Base-by-base conservation (phyloP, 2,113 vertebrate genomes). In the Sylvicapra grimmia region DNA sequence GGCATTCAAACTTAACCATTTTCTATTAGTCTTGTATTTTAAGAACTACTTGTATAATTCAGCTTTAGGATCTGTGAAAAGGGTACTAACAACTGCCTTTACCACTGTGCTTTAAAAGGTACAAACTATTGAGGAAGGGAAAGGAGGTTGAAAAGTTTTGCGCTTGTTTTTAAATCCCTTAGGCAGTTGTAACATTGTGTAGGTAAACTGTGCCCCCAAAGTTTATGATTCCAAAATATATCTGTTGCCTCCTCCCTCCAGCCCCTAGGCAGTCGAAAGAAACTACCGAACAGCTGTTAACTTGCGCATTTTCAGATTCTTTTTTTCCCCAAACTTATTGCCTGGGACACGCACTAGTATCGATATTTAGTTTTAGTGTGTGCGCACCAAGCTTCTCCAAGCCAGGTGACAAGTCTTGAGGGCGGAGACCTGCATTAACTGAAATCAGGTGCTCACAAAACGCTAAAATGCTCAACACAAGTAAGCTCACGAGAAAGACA, bases 331-430 rank as follows among this genome's bases (percentile, higher is more conserved):
- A 84, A 54, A 44, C 8, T 18, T 58, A 40, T 27, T 5, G 44
- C 25, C 21, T 6, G 16, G 8, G 18, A 7, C 49, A 51, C 2
- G 33, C 63, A 56, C 8, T 11, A 47, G 21, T 1, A 29, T 65
- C 19, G 8, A 29, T 3, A 63, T 6, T 82, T 53, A 18, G 47
- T 33, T 47, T 49, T n/a, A 40, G 23, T 0, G 49, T 13, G 47
- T 54, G 23, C 3, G 15, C 65, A 12, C 14, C 84, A 68, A 36
- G 7, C 36, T 40, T 47, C 56, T 82, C n/a, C 33, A 40, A 82
- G 18, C 10, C 40, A 14, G 58, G 0, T 0, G 59, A 49, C 25
- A 10, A 10, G 29, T 51, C n/a, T 0, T 0, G 53, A 65, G 27
- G 40, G 21, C 82, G 6, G 83, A 58, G 2, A 33, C 33, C 0